A percentile compares a stretch with the other conserved stretches of the same genome.
phyloP scores from a whole-genome alignment of 2,797 vertebrate species.

The Neostethus bicornis region DNA sequence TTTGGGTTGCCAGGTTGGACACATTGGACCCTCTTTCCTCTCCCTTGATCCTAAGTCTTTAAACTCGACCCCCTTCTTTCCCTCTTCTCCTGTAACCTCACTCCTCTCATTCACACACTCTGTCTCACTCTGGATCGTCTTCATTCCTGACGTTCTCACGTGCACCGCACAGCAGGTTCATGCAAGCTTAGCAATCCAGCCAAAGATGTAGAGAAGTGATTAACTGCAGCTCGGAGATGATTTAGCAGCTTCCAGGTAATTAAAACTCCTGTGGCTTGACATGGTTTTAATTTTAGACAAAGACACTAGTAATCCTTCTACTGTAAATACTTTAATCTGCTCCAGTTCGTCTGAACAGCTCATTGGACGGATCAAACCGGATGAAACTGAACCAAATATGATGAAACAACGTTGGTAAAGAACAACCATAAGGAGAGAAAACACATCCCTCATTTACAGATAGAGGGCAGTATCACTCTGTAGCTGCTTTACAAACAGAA shows the following conservation, averaged over 20 bases:
- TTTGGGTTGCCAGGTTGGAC: too few species aligned
- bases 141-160: too few species aligned
- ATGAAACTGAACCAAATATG: constrained; percentile 12
- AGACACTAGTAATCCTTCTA: too few species aligned
- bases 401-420: constrained; percentile 17
- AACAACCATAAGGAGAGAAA: constrained; percentile 24
- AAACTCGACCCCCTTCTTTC: too few species aligned
- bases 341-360: neutral
- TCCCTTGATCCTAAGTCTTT: too few species aligned
- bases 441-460: constrained; percentile 36
- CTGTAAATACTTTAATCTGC: too few species aligned
- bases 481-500: constrained; percentile 7
- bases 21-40: too few species aligned
- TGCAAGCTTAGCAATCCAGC: neutral
- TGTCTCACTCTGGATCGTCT: too few species aligned
- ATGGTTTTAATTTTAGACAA: neutral
- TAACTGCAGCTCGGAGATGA: neutral
- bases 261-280: neutral
- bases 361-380: constrained; percentile 3
- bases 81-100: too few species aligned
- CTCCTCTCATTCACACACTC: too few species aligned
- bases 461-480: constrained; percentile 70
- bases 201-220: neutral
- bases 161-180: neutral
- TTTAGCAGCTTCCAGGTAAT: neutral